Base-by-base conservation (phyloP, 2,113 vertebrate genomes). In the Coptodon bakossiorum region DNA sequence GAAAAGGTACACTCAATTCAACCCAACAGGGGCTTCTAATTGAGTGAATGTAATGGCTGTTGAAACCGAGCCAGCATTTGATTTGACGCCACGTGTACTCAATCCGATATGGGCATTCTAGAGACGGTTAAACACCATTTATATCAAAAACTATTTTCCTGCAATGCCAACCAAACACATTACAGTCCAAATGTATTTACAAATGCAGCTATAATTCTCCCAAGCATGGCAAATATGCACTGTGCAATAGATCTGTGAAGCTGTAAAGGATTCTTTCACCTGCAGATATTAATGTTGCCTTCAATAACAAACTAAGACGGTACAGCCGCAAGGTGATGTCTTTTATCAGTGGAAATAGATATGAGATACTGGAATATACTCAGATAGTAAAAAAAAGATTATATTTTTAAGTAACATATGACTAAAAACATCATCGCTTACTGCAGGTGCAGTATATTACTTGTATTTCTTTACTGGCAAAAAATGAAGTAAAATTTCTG, bases 1-100 rank as follows among this genome's bases (percentile, higher is more conserved):
- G 96, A 96, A 90, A 98, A 99, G 97, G 98, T 99, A 97, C 76
- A 86, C 93, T 94, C 93, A 88, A 94, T 94, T 76, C 6, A 27
- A 36, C 54, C 76, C 54, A 90, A 82, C 45, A 91, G 89, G 89
- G 80, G 76, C 19, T 73, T 82, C 83, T 91, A 91, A 95, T 82
- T 92, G 91, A 91, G 50, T 86, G 79, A 86, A 78, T 90, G 89
- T 87, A 88, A 88, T 91, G 90, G 48, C 87, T 80, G 48, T 90
- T 93, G 89, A 84, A 87, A 85, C 63, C 45, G 84, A 89, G 66
- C 82, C 88, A 82, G 86, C 48, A 6, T 82, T 86, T 86, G 86
- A 86, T 92, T 90, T 88, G 68, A 86, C 24, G 29, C 86, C 7
- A 12, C 45, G 29, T 71, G 86, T 50, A 68, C 71, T 80, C 90